Percentiles rank a stretch among this genome's conserved stretches.
These are phyloP conservation scores for Muscicapa striata DNA, from an alignment of 2,797 vertebrate genomes.

Conservation along the genomic window DNA sequence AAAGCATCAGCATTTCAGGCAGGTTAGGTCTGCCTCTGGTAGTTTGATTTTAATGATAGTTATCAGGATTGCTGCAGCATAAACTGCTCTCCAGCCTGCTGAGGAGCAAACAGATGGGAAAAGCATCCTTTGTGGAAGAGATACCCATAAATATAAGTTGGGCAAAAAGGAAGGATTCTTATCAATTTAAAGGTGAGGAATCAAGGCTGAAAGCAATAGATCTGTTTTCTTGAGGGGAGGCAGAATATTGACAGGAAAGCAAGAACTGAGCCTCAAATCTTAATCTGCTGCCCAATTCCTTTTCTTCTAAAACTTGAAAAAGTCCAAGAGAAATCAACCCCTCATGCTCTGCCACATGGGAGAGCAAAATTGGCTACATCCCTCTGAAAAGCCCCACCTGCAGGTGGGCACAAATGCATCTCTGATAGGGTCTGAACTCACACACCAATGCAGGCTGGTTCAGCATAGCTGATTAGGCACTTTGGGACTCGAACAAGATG, in stretches of 20 bases:
- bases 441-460: background rate
- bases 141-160: background rate
- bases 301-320: background rate
- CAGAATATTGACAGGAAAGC: background rate
- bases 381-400: background rate
- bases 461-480: background rate
- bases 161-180: background rate
- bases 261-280: background rate
- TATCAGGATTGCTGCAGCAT: background rate
- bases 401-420: background rate
- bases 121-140: background rate
- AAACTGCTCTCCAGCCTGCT: background rate
- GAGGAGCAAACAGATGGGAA: background rate
- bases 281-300: background rate
- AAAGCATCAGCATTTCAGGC: background rate
- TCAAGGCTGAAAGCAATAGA: background rate
- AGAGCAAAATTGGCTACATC: background rate
- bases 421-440: background rate
- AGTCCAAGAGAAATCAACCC: background rate
- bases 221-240: background rate
- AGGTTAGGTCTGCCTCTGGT: background rate
- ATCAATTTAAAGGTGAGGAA: background rate
- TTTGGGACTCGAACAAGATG: background rate
- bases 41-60: background rate
- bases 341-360: rapidly evolving